phyloP scores from a whole-genome alignment of 1,140 invertebrate genomes.

The Cataglyphis hispanica region DNA sequence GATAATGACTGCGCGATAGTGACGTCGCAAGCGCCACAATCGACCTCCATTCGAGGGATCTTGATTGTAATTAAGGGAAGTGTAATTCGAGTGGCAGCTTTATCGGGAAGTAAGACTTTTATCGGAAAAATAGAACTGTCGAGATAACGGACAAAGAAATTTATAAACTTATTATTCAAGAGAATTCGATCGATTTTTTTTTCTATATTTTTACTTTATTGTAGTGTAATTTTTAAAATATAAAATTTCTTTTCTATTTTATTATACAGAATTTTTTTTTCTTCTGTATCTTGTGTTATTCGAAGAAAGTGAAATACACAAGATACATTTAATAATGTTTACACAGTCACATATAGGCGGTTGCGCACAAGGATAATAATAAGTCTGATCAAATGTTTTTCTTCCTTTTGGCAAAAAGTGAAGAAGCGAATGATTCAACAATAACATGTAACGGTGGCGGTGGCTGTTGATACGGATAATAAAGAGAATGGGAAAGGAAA shows the following conservation, averaged over 20 bases:
- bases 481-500: conserved; percentile 32
- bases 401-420: conserved; percentile 29
- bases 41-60: conserved; percentile 33
- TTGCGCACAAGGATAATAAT: conserved; percentile 31
- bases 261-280: conserved; percentile 17
- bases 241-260: neutral
- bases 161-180: neutral
- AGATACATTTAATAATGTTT: conserved; percentile 19
- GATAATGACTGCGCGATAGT: conserved; percentile 56
- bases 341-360: neutral
- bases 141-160: neutral
- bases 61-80: conserved; percentile 50
- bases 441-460: conserved; percentile 1
- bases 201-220: neutral
- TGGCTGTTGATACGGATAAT: conserved; percentile 53
- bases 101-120: conserved; percentile 48
- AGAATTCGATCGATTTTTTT: neutral
- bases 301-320: neutral
- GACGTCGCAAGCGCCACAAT: conserved; percentile 49
- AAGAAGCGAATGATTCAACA: conserved; percentile 16
- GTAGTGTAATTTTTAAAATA: neutral
- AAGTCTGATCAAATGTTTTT: conserved; percentile 16
- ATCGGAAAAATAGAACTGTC: conserved; percentile 11
- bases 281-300: neutral
- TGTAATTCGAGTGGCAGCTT: conserved; percentile 57